Conservation (phyloP, 1,140 invertebrate species). For the Solenopsis invicta region DNA sequence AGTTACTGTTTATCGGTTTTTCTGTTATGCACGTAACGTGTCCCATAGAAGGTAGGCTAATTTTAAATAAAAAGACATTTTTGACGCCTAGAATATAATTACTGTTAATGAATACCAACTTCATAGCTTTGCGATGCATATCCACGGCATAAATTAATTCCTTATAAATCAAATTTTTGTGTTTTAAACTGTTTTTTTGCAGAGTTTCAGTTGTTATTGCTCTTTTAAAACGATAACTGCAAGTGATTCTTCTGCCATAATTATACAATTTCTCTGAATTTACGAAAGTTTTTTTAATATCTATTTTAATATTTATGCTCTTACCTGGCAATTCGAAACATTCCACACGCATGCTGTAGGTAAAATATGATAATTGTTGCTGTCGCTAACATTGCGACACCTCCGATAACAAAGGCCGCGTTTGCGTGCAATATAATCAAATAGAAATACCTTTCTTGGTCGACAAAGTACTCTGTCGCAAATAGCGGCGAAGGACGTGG, state of each 20-base stretch:
- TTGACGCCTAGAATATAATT: neutral
- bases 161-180: neutral
- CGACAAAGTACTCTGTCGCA: neutral
- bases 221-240: constrained; percentile 32
- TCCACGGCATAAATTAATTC: constrained; percentile 3
- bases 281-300: neutral
- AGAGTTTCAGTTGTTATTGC: neutral
- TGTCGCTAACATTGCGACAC: neutral
- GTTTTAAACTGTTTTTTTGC: neutral
- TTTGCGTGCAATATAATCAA: constrained; percentile 8
- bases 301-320: neutral
- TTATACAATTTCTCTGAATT: neutral
- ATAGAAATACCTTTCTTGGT: neutral
- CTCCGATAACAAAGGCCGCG: neutral
- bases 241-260: neutral
- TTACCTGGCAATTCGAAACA: constrained; percentile 41
- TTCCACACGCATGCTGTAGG: neutral
- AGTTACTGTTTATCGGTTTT: no score
- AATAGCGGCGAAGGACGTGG: neutral
- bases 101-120: neutral
- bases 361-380: constrained; percentile 3
- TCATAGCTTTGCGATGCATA: constrained; percentile 28
- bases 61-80: no score
- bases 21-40: no score
- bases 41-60: no score